Evolutionary conservation across 2,888 invertebrate genomes (phyloP), one percentile per base, ranked within the genome.

Genomic region (Lithophane semibrunnea): DNA sequence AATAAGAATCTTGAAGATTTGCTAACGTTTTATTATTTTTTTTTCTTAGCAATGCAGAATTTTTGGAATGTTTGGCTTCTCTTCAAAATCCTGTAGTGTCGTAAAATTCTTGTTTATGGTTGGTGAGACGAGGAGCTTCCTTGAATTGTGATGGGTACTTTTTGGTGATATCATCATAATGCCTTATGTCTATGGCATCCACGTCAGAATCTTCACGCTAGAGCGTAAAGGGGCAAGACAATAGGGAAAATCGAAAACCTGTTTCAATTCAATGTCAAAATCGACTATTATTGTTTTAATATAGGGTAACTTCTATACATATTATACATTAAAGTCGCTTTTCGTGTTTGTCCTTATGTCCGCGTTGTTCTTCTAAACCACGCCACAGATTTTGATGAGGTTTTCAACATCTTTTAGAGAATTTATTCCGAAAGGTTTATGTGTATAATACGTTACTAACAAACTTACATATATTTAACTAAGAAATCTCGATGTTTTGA

Each of bases 1-100:
- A 96, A 94, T 95, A 95, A 94, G 88, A 85, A 82, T 88, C 86
- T 82, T 79, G 79, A 82, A 88, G 84, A 89, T 89, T 90, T 84
- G 81, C 75, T 82, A 80, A 70, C 79, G 78, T 73, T 83, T 82
- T 86, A 75, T 82, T 74, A 64, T 80, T 80, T 66, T 70, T 76
- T 79, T 80, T 76, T 75, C 75, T 80, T 77, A 72, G 68, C 69
- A 12, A 47, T 75, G 84, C 65, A 68, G 71, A 64, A 79, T 86
- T 67, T 78, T 66, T 60, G 72, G 56, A 52, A 69, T 63, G 29
- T 13, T 68, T 69, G 54, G 58, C 71, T 63, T 37, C 3, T 16
- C 29, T 60, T 66, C 37, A 42, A 60, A 70, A n/a, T 42, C 52
- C 12, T 37, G 52, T 37, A 54, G n/a, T 29, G 47, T 60, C 54